Evolutionary conservation across 2,888 invertebrate genomes (phyloP).

Genomic region (Cataglyphis livida): DNA sequence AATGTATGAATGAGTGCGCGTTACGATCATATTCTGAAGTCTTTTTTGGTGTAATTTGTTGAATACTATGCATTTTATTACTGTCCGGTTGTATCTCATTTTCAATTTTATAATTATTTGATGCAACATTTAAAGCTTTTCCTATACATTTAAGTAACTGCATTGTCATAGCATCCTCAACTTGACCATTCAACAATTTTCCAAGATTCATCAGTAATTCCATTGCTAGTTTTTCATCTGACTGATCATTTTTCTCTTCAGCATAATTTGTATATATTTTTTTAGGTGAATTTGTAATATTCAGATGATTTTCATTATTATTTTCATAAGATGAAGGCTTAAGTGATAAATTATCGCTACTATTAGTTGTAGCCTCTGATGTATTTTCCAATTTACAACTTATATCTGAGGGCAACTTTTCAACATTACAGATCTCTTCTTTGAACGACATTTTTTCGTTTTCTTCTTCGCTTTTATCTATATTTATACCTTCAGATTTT

Average conservation of each 20-base stretch:
- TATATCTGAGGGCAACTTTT: constrained; percentile 65
- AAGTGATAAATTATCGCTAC: not conserved
- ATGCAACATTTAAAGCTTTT: constrained; percentile 72
- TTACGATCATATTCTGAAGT: constrained; percentile 30
- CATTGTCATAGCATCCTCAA: constrained; percentile 69
- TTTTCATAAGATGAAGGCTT: not conserved
- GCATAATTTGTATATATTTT: not conserved
- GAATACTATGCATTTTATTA: constrained; percentile 6
- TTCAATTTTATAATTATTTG: constrained; percentile 57
- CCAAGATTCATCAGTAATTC: constrained; percentile 76
- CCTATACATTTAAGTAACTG: constrained; percentile 75
- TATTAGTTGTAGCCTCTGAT: not conserved
- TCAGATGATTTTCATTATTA: not conserved
- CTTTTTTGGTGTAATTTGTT: constrained; percentile 17
- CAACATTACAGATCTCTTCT: constrained; percentile 54
- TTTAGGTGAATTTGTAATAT: constrained; percentile 18
- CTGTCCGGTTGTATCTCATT: constrained; percentile 16
- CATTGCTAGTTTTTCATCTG: constrained; percentile 71
- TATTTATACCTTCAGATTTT: constrained; percentile 60
- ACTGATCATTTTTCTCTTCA: constrained; percentile 42
- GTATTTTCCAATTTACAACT: constrained; percentile 14
- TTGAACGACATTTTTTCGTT: not conserved
- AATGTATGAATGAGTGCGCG: not conserved
- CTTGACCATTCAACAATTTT: constrained; percentile 73
- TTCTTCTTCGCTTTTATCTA: constrained; percentile 32